These are phyloP conservation scores for Parthenolecanium corni DNA, from an alignment of 2,888 invertebrate species.

Conservation along the genomic window DNA sequence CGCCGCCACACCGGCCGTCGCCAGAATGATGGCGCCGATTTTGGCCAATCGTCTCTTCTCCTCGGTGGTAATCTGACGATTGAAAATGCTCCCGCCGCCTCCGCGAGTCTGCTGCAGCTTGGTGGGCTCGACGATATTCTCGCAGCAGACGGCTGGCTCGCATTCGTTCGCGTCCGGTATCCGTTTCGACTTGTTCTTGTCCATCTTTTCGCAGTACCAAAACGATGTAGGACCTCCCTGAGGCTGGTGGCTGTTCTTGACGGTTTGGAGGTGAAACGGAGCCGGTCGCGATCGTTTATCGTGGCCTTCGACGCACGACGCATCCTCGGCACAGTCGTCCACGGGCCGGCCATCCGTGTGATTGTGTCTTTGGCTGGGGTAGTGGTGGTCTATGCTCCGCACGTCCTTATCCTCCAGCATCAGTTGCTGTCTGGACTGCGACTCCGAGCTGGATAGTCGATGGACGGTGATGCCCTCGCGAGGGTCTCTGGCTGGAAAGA, in stretches of 20 bases:
- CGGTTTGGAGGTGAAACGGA: background rate
- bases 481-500: background rate
- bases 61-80: background rate
- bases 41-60: constrained; percentile 6
- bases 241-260: background rate
- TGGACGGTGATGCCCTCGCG: background rate
- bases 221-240: background rate
- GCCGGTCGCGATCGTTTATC: background rate
- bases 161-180: background rate
- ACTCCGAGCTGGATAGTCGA: background rate
- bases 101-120: background rate
- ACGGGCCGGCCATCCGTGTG: background rate
- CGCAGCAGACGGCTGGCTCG: background rate
- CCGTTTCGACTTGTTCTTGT: background rate
- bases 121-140: background rate
- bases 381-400: too few species aligned
- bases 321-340: background rate
- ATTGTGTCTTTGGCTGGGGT: background rate
- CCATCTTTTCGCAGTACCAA: background rate
- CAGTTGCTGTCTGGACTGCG: too few species aligned
- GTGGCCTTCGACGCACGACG: background rate
- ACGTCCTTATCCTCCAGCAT: too few species aligned
- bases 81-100: background rate
- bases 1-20: constrained; percentile 8
- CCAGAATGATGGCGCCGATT: constrained; percentile 5